phyloP scores from a whole-genome alignment of 2,797 vertebrate species.

The Coendou prehensilis region DNA sequence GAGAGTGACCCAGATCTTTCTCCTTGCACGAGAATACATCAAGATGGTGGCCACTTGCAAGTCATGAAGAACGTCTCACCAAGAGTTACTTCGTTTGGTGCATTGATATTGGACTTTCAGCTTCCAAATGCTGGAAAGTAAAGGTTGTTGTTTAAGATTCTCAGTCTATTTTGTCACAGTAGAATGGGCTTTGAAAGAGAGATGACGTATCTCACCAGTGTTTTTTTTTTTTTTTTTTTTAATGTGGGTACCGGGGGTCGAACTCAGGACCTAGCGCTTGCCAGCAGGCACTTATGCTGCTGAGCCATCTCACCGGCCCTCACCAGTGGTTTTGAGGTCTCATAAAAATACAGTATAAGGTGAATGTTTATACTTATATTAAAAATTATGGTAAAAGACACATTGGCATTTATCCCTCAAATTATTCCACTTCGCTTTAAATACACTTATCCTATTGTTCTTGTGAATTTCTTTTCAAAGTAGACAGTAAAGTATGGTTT shows the following conservation, averaged over 20 bases:
- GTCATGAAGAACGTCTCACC: background rate
- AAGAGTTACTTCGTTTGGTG: background rate
- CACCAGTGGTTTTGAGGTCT: background rate
- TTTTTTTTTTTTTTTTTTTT: too few relatives aligned
- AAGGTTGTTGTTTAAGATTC: background rate
- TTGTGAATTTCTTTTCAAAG: background rate
- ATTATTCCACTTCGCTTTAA: background rate
- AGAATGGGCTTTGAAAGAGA: background rate
- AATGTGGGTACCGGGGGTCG: too few relatives aligned
- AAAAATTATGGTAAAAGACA: background rate
- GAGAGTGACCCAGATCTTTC: background rate
- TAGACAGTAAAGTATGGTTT: background rate
- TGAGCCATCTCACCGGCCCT: too few relatives aligned
- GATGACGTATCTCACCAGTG: background rate
- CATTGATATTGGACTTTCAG: background rate
- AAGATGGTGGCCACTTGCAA: background rate
- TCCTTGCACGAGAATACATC: background rate
- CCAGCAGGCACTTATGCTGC: too few relatives aligned
- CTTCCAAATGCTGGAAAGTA: background rate
- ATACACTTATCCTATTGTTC: background rate
- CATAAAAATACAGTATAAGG: background rate
- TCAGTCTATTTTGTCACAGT: background rate
- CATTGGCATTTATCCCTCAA: background rate
- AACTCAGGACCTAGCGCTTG: too few relatives aligned
- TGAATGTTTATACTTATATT: background rate